phyloP scores from a whole-genome alignment of 2,888 invertebrate genomes.

The Dryobota labecula region DNA sequence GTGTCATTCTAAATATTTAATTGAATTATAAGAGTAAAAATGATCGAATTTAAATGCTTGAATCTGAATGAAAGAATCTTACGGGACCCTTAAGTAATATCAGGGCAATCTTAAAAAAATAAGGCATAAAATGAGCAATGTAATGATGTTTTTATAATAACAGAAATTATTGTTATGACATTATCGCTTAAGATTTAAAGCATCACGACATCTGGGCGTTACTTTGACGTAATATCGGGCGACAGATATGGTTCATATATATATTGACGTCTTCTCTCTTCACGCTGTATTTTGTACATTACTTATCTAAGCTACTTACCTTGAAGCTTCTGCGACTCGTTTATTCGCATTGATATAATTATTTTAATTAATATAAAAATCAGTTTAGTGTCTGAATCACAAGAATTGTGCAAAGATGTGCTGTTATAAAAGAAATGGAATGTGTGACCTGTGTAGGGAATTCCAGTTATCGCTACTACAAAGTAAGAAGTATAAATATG shows the following conservation, averaged over 20 bases:
- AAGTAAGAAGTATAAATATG: slow-evolving; percentile 78
- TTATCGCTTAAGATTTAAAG: slow-evolving; percentile 85
- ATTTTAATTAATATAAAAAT: slow-evolving; percentile 67
- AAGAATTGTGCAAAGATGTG: slow-evolving; percentile 81
- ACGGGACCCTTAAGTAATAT: slow-evolving; percentile 46
- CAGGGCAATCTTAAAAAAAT: slow-evolving; percentile 45
- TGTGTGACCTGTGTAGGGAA: slow-evolving; percentile 87
- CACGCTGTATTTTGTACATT: slow-evolving; percentile 86
- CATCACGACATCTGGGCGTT: slow-evolving; percentile 88
- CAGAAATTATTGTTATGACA: slow-evolving; percentile 80
- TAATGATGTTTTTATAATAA: slow-evolving; percentile 76
- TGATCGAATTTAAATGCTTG: background rate
- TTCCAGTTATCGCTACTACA: slow-evolving; percentile 85
- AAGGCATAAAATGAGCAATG: slow-evolving; percentile 50
- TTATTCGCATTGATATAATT: slow-evolving; percentile 76
- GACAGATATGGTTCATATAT: slow-evolving; percentile 88
- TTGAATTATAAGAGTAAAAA: background rate
- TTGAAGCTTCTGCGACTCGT: slow-evolving; percentile 85
- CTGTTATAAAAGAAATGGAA: slow-evolving; percentile 86
- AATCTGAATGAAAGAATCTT: slow-evolving; percentile 21
- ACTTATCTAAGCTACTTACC: slow-evolving; percentile 89
- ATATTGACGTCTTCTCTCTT: slow-evolving; percentile 85
- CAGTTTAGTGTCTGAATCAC: slow-evolving; percentile 42
- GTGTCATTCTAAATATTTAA: slow-evolving; percentile 11
- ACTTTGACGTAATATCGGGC: slow-evolving; percentile 89